phyloP scores from a whole-genome alignment of 1,140 invertebrate genomes.

The Caenorhabditis tropicalis region DNA sequence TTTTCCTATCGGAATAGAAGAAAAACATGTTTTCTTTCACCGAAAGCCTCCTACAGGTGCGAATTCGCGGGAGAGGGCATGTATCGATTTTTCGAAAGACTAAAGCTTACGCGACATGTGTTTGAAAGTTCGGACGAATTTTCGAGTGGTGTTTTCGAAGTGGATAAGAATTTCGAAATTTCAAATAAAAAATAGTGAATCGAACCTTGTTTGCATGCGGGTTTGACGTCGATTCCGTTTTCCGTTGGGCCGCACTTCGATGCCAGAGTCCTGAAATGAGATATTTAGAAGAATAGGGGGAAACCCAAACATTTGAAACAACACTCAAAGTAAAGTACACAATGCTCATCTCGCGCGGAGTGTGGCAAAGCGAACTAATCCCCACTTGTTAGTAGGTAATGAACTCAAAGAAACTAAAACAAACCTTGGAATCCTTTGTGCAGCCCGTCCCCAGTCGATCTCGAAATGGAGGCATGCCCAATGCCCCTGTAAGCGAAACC shows the following conservation, averaged over 20 bases:
- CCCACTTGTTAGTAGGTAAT: background rate
- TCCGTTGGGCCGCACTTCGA: constrained; percentile 5
- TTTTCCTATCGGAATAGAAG: background rate
- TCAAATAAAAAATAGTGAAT: background rate
- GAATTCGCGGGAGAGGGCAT: background rate
- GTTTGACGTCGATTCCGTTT: constrained; percentile 21
- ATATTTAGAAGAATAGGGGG: background rate
- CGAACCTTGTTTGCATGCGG: constrained; percentile 41
- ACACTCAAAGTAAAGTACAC: constrained; percentile 9
- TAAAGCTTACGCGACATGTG: background rate
- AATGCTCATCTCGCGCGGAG: background rate
- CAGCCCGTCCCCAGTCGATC: constrained; percentile 15
- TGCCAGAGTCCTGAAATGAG: constrained; percentile 26
- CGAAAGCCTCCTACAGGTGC: background rate
- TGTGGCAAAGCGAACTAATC: background rate
- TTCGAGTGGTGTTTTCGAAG: background rate
- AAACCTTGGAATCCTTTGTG: constrained; percentile 37
- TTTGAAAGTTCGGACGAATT: background rate
- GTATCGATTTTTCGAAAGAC: constrained; percentile 18
- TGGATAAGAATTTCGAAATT: background rate
- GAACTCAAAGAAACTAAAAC: constrained; percentile 27
- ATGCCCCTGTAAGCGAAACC: constrained; percentile 41
- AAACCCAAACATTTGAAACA: background rate
- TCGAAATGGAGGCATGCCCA: constrained; percentile 37
- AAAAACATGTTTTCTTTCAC: constrained; percentile 2